phyloP scores from a whole-genome alignment of 2,797 vertebrate species.

The Vultur gryphus region DNA sequence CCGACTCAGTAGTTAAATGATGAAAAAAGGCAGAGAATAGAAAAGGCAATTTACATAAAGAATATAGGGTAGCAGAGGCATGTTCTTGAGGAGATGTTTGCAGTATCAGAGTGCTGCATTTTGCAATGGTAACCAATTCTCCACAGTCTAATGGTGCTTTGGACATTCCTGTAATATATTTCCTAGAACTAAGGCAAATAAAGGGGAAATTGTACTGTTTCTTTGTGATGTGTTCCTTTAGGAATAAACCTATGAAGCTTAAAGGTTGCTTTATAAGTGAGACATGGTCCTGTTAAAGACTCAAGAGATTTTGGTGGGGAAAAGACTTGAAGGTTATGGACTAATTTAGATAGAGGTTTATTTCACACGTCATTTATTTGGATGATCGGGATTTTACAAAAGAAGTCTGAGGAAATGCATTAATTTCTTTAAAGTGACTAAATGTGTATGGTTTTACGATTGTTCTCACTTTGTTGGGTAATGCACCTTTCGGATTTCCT shows the following conservation, averaged over 20 bases:
- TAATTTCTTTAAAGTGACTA: slow-evolving; percentile 22
- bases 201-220: neutral
- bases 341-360: slow-evolving; percentile 43
- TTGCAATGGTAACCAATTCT: neutral
- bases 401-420: neutral
- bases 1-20: neutral
- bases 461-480: neutral
- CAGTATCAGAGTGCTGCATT: neutral
- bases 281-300: neutral
- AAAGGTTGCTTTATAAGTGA: neutral
- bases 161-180: neutral
- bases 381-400: slow-evolving; percentile 26
- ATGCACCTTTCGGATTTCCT: neutral
- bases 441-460: neutral
- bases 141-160: neutral
- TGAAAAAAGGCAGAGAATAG: neutral
- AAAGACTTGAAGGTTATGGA: slow-evolving; percentile 12
- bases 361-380: slow-evolving; percentile 58
- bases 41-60: neutral
- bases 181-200: neutral
- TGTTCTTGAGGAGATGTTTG: neutral
- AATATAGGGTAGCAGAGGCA: neutral
- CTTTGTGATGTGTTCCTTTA: neutral
- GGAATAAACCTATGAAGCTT: neutral
- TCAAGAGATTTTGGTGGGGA: neutral